These are phyloP conservation scores for Helarctos malayanus DNA, from an alignment of 2,797 vertebrate genomes.

Conservation along the genomic window DNA sequence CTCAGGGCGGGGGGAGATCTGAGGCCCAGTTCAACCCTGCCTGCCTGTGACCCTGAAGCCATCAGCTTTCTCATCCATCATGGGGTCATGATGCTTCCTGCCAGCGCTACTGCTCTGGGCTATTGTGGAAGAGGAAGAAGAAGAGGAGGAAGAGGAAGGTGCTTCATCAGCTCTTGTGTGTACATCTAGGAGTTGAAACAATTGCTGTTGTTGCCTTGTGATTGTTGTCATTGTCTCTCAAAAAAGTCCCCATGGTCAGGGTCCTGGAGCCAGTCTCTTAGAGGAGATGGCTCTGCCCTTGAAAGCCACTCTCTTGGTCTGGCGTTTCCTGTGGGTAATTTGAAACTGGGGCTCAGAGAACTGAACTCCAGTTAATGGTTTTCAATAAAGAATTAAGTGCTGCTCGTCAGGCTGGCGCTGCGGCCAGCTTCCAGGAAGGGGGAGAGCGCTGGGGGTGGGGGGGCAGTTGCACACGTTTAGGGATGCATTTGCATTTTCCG, in stretches of 20 bases:
- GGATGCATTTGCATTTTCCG: slow-evolving; percentile 80
- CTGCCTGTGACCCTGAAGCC: neutral
- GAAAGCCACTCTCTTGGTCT: slow-evolving; percentile 78
- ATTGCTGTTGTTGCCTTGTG: neutral
- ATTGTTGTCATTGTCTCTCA: slow-evolving; percentile 14
- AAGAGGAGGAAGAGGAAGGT: neutral
- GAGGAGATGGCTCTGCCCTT: slow-evolving; percentile 82
- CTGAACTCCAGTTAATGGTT: slow-evolving; percentile 86
- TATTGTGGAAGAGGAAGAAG: neutral
- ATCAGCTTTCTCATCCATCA: neutral
- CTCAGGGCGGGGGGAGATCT: neutral
- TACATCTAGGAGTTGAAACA: neutral
- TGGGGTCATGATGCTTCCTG: neutral
- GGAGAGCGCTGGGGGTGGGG: neutral
- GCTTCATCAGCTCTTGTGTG: neutral
- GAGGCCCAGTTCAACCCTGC: neutral
- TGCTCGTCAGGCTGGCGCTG: slow-evolving; percentile 77
- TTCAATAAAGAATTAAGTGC: slow-evolving; percentile 87
- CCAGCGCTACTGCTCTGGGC: neutral
- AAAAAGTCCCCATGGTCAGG: slow-evolving; percentile 24
- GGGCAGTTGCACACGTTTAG: slow-evolving; percentile 32
- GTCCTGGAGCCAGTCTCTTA: slow-evolving; percentile 62
- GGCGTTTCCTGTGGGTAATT: slow-evolving; percentile 84
- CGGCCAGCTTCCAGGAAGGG: slow-evolving; percentile 75
- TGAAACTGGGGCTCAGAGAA: slow-evolving; percentile 84